Evolutionary conservation across 2,888 invertebrate genomes (phyloP), one percentile per base, ranked within the genome.

Genomic region (Lasioglossum vierecki): DNA sequence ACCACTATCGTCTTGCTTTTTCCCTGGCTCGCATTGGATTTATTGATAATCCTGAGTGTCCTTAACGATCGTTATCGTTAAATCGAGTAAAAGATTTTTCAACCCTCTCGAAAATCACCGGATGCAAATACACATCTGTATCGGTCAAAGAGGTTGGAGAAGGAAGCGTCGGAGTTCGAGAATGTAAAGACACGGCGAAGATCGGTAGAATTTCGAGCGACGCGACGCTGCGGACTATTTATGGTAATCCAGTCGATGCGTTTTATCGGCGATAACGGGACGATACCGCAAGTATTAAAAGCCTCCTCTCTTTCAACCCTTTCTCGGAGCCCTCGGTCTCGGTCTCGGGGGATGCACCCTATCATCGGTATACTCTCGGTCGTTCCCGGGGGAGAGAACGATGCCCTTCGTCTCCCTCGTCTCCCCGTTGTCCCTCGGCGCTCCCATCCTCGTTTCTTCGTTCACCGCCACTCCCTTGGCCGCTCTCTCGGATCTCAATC

Each of bases 221-320:
- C 57, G 18, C 18, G 35, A 68, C 30, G 15, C 11, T 39, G 39
- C 39, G 35, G 46, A 41, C 91, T 93, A 92, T 92, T 93, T 92
- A 92, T 92, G 93, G 92, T 93, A 92, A 93, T 93, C 91, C 90
- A 90, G 92, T 91, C 91, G 93, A 93, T 92, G 92, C 92, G 92
- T 92, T 93, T 92, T 93, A 93, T 94, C 93, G 92, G 93, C 92
- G 92, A 93, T 93, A 85, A 91, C 87, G 84, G 88, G 72, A 89
- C 91, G 89, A 89, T 91, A 92, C 91, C 92, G 92, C 92, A 89
- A 93, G 93, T 93, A 94, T 94, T 94, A 93, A 94, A 94, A 94
- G 94, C 94, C 92, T 94, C 91, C 93, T 91, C 93, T 91, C 88
- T 91, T 92, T 91, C 93, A 93, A 93, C 94, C 94, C 93, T 94